These are phyloP conservation scores for Chouioia cunea DNA, from an alignment of 2,888 invertebrate genomes.

Conservation along the genomic window DNA sequence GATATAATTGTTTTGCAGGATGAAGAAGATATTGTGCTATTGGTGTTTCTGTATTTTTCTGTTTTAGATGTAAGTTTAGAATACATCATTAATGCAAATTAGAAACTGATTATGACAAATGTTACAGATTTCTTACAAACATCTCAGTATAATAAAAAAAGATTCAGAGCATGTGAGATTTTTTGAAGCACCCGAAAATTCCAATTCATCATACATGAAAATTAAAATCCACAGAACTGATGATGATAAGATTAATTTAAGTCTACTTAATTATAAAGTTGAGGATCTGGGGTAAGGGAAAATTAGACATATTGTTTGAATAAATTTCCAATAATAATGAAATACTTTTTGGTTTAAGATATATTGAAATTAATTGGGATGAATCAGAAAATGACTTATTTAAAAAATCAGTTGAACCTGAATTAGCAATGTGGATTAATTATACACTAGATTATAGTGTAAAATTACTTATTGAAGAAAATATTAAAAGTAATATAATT, in stretches of 20 bases:
- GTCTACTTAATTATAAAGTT: slow-evolving; percentile 33
- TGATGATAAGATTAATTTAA: slow-evolving; percentile 21
- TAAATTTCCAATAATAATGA: neutral
- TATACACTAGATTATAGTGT: slow-evolving; percentile 33
- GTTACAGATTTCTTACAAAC: slow-evolving; percentile 44
- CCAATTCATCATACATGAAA: slow-evolving; percentile 44
- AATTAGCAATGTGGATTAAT: slow-evolving; percentile 43
- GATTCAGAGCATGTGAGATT: slow-evolving; percentile 34
- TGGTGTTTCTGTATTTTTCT: slow-evolving; percentile 37
- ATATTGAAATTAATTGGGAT: slow-evolving; percentile 43
- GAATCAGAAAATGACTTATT: slow-evolving; percentile 22
- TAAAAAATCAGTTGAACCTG: slow-evolving; percentile 37
- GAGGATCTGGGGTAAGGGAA: slow-evolving; percentile 39
- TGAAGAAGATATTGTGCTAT: slow-evolving; percentile 40
- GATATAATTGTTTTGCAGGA: slow-evolving; percentile 33
- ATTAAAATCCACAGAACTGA: slow-evolving; percentile 32
- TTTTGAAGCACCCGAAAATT: slow-evolving; percentile 45
- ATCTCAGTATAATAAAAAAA: slow-evolving; percentile 41
- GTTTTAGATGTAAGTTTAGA: slow-evolving; percentile 37
- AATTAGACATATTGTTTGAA: neutral
- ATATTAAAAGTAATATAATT: slow-evolving; percentile 28
- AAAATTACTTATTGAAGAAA: slow-evolving; percentile 40
- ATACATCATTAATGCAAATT: neutral
- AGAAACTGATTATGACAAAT: slow-evolving; percentile 34
- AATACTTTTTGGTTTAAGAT: slow-evolving; percentile 20